phyloP scores from a whole-genome alignment of 1,140 invertebrate species.

The Habropoda laboriosa region DNA sequence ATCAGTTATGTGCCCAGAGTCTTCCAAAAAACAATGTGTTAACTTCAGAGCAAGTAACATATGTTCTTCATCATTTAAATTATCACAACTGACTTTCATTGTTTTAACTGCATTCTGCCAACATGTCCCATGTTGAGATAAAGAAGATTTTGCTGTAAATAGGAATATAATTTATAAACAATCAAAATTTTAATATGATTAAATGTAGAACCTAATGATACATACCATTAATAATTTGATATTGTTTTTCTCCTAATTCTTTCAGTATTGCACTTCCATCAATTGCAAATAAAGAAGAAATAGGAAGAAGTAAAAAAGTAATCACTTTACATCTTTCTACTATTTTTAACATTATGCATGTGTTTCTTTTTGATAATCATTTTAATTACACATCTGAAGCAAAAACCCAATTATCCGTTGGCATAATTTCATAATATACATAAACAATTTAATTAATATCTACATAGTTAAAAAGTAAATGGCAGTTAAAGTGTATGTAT shows the following conservation, averaged over 20 bases:
- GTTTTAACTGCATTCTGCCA: slow-evolving; percentile 84
- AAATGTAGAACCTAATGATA: not conserved
- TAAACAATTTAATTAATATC: not conserved
- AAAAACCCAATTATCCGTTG: not conserved
- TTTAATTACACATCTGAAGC: too few relatives aligned
- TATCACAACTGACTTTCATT: slow-evolving; percentile 83
- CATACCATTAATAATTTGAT: slow-evolving; percentile 42
- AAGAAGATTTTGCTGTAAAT: slow-evolving; percentile 70
- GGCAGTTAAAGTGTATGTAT: too few relatives aligned
- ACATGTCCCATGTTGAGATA: slow-evolving; percentile 84
- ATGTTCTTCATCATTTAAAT: slow-evolving; percentile 84
- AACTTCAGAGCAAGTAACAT: slow-evolving; percentile 84
- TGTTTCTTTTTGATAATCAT: not conserved
- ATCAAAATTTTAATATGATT: not conserved
- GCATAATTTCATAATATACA: not conserved
- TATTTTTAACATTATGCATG: not conserved
- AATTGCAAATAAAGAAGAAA: slow-evolving; percentile 27
- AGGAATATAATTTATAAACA: slow-evolving; percentile 18
- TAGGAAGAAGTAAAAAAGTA: slow-evolving; percentile 17
- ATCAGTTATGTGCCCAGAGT: slow-evolving; percentile 83
- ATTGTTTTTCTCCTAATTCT: slow-evolving; percentile 72
- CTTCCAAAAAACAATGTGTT: slow-evolving; percentile 86
- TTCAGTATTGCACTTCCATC: slow-evolving; percentile 60
- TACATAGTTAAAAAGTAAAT: not conserved
- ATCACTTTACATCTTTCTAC: not conserved